Conservation (phyloP, 2,113 vertebrate genomes). For the Plectropomus leopardus region DNA sequence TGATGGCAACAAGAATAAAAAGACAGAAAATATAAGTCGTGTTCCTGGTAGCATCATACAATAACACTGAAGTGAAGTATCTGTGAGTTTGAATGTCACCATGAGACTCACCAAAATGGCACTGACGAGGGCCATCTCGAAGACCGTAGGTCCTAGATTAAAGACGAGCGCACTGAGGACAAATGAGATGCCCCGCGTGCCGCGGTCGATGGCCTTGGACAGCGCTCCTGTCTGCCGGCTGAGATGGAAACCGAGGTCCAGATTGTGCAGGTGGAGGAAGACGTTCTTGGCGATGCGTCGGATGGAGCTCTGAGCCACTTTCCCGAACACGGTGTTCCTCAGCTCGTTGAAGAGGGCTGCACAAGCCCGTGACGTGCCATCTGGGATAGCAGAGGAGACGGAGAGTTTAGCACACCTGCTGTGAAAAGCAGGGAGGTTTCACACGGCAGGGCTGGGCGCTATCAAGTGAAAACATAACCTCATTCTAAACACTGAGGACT, state of each 20-base stretch:
- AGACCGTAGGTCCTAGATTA: constrained; percentile 96
- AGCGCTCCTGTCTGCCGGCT: constrained; percentile 96
- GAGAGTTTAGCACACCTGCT: constrained; percentile 60
- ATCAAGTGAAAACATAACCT: constrained; percentile 32
- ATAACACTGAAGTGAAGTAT: background rate
- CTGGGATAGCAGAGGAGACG: constrained; percentile 80
- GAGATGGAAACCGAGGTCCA: constrained; percentile 96
- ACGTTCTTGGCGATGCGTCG: constrained; percentile 96
- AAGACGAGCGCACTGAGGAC: constrained; percentile 96
- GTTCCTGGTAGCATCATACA: background rate
- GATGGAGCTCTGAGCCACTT: constrained; percentile 98
- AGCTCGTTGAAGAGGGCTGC: constrained; percentile 96
- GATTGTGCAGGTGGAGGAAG: constrained; percentile 96
- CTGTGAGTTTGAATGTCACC: background rate
- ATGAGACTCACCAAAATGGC: constrained; percentile 90
- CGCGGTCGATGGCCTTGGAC: constrained; percentile 98
- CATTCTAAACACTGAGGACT: constrained; percentile 15
- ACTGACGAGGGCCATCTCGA: constrained; percentile 95
- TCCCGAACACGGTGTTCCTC: constrained; percentile 96
- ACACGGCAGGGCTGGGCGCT: constrained; percentile 26
- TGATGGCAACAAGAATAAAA: constrained; percentile 20
- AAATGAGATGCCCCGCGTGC: constrained; percentile 97
- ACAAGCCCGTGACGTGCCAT: constrained; percentile 92
- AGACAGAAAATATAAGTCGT: background rate
- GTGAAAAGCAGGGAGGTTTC: constrained; percentile 56